Base-by-base conservation (phyloP, 1,140 invertebrate genomes). In the Atopsyche davidsoni region DNA sequence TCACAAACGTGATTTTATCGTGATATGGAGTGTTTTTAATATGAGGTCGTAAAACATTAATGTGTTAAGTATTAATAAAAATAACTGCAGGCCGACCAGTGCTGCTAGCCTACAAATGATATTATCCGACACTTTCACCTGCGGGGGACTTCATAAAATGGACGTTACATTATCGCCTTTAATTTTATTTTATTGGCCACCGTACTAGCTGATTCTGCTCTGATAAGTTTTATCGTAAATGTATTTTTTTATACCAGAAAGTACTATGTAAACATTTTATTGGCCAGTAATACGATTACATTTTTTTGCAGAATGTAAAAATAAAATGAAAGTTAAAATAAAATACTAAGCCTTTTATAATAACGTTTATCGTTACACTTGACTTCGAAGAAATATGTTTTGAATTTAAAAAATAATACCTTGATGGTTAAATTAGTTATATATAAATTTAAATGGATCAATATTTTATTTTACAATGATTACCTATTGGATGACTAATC, bases 31-130 rank as follows among this genome's bases (percentile, higher is more conserved):
- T 32, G 17, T 35, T 17, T 14, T 42, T 43, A 14, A 38, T 46
- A 43, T 46, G 18, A 39, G 24, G 18, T 46, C 43, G 43, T 52
- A 52, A 52, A 52, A 46, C 43, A 46, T 46, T 46, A 52, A 52
- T 18, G 35, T n/a, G 32, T 32, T 28, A 23, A 38, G 28, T 38
- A 25, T 52, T 46, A 36, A 51, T 51, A 45, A 45, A 51, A 28
- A 21, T n/a, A 7, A 28, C 21, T 42, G 28, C 40, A 21, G 40
- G n/a, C n/a, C 40, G 28, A 42, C 23, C 28, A 42, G 28, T 42
- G 34, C 25, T 11, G n/a, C 7, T 14, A 19, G 9, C 18, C 7
- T 13, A 16, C 21, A 44, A 48, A 54, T 54, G 48, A 24, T 48
- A 23, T 34, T 48, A 48, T 47, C 42, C 38, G 42, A 35, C 25